Evolutionary conservation across 2,797 vertebrate species (phyloP), one percentile per base, ranked within the genome.

Genomic region (Knipowitschia caucasica): DNA sequence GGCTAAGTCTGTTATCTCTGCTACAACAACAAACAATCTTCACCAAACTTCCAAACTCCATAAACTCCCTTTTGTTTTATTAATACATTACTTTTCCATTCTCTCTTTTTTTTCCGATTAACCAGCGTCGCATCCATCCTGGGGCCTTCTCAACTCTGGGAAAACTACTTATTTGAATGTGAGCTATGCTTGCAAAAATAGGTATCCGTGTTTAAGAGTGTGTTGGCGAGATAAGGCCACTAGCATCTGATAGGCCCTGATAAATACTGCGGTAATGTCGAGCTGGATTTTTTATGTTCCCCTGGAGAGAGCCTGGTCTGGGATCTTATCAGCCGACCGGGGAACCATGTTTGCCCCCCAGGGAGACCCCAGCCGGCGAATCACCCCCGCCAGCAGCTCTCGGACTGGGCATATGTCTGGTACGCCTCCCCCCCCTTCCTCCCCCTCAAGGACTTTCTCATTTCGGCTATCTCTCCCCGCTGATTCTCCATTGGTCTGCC

Each of bases 191-290:
- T 70, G 66, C 70, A 76, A 74, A 81, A 88, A 79, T 77, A 60
- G 74, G 75, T 67, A 75, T 84, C 82, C 68, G 50, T 84, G 80
- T 87, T 86, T 85, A 88, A 88, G 85, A 85, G 86, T 86, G 85
- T 89, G 86, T 87, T 86, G 83, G 69, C 46, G 58, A 70, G 88
- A 90, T 90, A 89, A 89, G 87, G 71, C 42, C 73, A 84, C 75
- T 69, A 61, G 73, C 67, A 86, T 86, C 86, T 85, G 87, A 90
- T 90, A 88, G 74, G 69, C 50, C 49, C 51, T 88, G 87, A 90
- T 88, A 86, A 87, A 88, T 86, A 88, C 82, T 76, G 81, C 71
- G 75, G 69, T 78, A 86, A 86, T 81, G 85, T 88, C 69, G 71
- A 46, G 72, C 49, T 84, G 82, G 80, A 88, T 81, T 85, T 88